Percentiles rank a stretch among this genome's conserved stretches.
Conservation (phyloP, 2,113 vertebrate species). For the human region DNA sequence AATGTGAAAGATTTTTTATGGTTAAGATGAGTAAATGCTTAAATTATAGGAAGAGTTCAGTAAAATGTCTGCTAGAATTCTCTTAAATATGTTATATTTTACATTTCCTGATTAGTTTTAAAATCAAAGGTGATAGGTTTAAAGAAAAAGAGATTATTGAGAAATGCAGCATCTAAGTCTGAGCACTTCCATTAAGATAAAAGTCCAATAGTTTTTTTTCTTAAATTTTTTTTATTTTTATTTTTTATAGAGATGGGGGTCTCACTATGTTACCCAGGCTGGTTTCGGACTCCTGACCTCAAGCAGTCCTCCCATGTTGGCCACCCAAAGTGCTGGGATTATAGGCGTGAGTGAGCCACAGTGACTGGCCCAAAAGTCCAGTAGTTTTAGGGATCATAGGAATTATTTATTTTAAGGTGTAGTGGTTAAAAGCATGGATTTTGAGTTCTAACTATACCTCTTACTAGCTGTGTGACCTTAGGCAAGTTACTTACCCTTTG, state of each 20-base stretch:
- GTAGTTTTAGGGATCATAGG: neutral
- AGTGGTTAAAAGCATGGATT: neutral
- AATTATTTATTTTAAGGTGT: conserved; percentile 15
- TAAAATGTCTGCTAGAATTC: conserved; percentile 32
- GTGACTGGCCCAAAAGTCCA: neutral
- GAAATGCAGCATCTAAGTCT: conserved; percentile 8
- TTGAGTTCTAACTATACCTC: neutral
- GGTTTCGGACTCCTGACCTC: too few relatives aligned
- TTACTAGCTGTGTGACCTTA: neutral
- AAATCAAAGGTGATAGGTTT: conserved; percentile 18
- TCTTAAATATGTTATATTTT: conserved; percentile 36
- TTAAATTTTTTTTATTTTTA: neutral
- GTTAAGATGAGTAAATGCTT: conserved; percentile 51
- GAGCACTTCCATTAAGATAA: conserved; percentile 8
- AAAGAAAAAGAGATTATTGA: conserved; percentile 20
- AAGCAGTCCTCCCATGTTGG: too few relatives aligned
- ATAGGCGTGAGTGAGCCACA: too few relatives aligned
- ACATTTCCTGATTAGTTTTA: conserved; percentile 40
- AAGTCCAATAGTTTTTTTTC: neutral
- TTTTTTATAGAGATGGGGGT: too few relatives aligned
- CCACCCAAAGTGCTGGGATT: too few relatives aligned
- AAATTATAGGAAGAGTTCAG: neutral
- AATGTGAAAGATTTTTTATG: conserved; percentile 35
- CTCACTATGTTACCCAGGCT: too few relatives aligned
- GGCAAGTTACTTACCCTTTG: neutral